Evolutionary conservation across 2,113 vertebrate species (phyloP), one percentile per base, ranked within the genome.

Genomic region (Talpa occidentalis): DNA sequence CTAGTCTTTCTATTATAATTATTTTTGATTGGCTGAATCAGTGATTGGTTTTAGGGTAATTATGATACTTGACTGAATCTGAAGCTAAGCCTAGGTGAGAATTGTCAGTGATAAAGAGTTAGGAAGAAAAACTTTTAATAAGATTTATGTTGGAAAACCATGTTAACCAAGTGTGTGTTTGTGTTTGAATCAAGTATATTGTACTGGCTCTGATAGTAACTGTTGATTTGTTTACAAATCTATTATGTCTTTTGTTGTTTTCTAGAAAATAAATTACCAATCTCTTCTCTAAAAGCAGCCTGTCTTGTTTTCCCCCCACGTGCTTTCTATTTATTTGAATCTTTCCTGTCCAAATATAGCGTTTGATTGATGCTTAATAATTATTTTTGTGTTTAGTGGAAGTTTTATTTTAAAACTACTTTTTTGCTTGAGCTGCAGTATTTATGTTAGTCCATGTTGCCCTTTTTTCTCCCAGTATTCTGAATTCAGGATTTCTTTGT

Each of bases 341-440:
- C 86, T 24, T 90, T 95, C 64, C 49, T 83, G n/a, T 88, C n/a
- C 40, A 95, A 12, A 91, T 91, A 84, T 5, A 87, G 24, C 74
- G 35, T 95, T 94, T 70, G 32, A 40, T 88, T 49, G 15, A 54
- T 54, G 54, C 47, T 87, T 32, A 56, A 16, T 88, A 69, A 73
- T 88, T 94, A 14, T 94, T 96, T 79, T 79, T 14, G 37, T 94
- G 76, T 95, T 92, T 94, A 93, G 60, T 89, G 54, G 49, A 90
- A n/a, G 17, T 91, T 89, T 97, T 85, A 77, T 78, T 95, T 89
- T 93, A 15, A 49, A 83, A 73, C 91, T 91, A 32, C 40, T 93
- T 94, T 86, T 67, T 86, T 84, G 19, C 62, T 80, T 95, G 32
- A 94, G 81, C n/a, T 82, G 77, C 10, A 86, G 62, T 74, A 95